Conservation (phyloP, 2,113 vertebrate species). For the Megaleporinus macrocephalus region DNA sequence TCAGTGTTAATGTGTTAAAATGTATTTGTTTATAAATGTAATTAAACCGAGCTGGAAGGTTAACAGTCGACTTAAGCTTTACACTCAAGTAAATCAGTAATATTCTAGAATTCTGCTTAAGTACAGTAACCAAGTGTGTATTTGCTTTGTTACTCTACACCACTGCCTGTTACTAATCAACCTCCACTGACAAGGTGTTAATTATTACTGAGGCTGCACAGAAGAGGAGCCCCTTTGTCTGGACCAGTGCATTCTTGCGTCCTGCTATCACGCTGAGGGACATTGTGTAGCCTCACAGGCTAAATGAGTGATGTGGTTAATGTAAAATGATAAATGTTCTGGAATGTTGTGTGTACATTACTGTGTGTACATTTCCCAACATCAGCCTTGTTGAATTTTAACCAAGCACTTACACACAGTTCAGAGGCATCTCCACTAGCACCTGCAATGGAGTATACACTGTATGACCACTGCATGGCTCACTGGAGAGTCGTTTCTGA, state of each 20-base stretch:
- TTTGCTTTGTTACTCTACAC: neutral
- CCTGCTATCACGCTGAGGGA: neutral
- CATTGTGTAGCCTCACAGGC: neutral
- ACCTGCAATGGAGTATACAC: neutral
- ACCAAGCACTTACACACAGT: neutral
- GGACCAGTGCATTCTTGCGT: neutral
- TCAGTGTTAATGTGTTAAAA: too few relatives aligned
- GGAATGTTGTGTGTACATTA: neutral
- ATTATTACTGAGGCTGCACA: slow-evolving; percentile 27
- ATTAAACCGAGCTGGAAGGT: too few relatives aligned
- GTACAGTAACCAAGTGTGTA: neutral
- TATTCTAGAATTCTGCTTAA: too few relatives aligned
- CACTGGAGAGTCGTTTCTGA: too few relatives aligned
- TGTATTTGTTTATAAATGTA: too few relatives aligned
- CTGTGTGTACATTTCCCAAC: neutral
- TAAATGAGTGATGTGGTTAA: neutral
- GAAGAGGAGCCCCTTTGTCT: neutral
- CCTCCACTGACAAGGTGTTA: slow-evolving; percentile 34
- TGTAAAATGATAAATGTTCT: neutral
- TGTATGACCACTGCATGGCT: too few relatives aligned
- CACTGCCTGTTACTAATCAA: slow-evolving; percentile 5
- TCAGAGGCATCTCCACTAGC: neutral
- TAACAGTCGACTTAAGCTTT: too few relatives aligned
- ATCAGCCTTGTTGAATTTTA: slow-evolving; percentile 14
- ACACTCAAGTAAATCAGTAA: too few relatives aligned